Conservation (phyloP, 2,888 invertebrate species). For the Morpho achilles region DNA sequence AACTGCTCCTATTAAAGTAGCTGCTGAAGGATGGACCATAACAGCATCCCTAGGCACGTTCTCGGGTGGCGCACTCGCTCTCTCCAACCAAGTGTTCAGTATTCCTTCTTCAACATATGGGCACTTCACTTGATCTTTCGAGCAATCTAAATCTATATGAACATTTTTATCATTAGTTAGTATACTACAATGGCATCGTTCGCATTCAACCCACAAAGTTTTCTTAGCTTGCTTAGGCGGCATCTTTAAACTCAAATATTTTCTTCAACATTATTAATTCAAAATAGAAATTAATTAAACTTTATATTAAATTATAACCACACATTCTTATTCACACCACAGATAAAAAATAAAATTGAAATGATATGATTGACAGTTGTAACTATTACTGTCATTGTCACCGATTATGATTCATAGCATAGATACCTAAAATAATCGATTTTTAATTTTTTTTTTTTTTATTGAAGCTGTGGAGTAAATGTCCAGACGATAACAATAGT, state of each 20-base stretch:
- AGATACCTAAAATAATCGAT: no score
- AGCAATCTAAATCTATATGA: slow-evolving; percentile 77
- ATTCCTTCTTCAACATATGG: slow-evolving; percentile 55
- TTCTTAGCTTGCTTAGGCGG: slow-evolving; percentile 75
- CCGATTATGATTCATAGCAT: no score
- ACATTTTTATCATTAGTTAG: slow-evolving; percentile 77
- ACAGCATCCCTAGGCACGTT: slow-evolving; percentile 62
- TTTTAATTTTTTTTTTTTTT: no score
- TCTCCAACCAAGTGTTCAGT: slow-evolving; percentile 60
- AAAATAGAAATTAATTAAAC: background rate
- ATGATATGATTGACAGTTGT: no score
- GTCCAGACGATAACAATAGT: no score
- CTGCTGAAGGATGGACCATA: slow-evolving; percentile 62
- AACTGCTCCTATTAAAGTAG: slow-evolving; percentile 55
- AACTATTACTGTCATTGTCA: no score
- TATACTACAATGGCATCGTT: slow-evolving; percentile 77
- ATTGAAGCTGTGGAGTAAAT: no score
- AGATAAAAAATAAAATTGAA: no score
- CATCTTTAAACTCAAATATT: slow-evolving; percentile 26
- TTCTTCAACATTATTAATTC: background rate
- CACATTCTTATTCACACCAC: no score
- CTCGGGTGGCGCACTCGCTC: slow-evolving; percentile 51
- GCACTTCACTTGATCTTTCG: slow-evolving; percentile 62
- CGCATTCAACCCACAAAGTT: slow-evolving; percentile 81
- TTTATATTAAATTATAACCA: background rate